These are phyloP conservation scores for Alosa alosa DNA, from an alignment of 2,113 vertebrate species.

Conservation along the genomic window DNA sequence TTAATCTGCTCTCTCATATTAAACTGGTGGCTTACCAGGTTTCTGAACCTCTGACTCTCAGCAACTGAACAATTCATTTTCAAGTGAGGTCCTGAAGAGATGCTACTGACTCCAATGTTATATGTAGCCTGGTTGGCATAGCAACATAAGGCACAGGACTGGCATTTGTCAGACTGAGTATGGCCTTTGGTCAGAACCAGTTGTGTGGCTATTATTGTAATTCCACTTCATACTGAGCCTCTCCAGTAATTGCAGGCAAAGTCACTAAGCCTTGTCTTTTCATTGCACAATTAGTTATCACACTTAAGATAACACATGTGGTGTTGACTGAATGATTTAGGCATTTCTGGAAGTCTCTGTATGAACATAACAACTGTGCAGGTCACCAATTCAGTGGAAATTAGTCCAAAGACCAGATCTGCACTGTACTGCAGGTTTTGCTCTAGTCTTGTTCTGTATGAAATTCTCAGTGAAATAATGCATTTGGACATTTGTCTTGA, in stretches of 20 bases:
- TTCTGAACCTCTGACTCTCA: not conserved
- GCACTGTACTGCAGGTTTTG: not conserved
- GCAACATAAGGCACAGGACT: conserved; percentile 51
- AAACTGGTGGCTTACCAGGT: not conserved
- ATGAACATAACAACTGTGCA: not conserved
- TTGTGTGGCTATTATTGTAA: not conserved
- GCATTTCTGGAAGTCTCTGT: not conserved
- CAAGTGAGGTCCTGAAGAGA: conserved; percentile 16
- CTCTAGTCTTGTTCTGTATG: no score
- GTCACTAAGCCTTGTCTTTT: not conserved
- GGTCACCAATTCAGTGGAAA: not conserved
- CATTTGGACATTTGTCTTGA: not conserved
- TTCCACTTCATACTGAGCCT: not conserved
- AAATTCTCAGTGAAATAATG: not conserved
- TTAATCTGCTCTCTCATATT: not conserved
- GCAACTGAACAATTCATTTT: not conserved
- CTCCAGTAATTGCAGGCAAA: not conserved
- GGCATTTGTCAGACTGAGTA: conserved; percentile 30
- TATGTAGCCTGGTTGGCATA: conserved; percentile 53
- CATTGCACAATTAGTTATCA: not conserved
- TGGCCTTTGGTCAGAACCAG: conserved; percentile 26
- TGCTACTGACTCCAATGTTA: conserved; percentile 39
- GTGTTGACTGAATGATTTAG: not conserved
- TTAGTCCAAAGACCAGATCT: not conserved
- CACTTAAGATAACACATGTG: not conserved